Percentiles rank a stretch among this genome's conserved stretches.
Evolutionary conservation across 2,888 invertebrate species (phyloP).

Genomic region (Ophion costatus): DNA sequence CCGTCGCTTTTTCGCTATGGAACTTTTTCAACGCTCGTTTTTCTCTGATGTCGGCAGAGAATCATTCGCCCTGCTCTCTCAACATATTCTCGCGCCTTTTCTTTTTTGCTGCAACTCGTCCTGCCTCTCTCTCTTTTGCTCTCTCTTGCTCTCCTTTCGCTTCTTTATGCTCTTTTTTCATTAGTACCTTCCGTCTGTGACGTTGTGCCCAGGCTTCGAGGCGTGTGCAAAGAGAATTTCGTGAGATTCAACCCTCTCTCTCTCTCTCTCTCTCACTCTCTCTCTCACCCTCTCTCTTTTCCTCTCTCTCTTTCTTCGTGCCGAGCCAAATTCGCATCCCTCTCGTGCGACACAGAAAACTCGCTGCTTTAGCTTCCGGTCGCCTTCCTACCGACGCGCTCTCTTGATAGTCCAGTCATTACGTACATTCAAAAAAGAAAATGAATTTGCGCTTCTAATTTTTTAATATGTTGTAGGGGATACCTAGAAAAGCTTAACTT

Average conservation of each 20-base stretch:
- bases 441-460: too few relatives aligned
- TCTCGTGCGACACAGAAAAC: slow-evolving; percentile 49
- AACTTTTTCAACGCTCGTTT: slow-evolving; percentile 42
- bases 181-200: slow-evolving; percentile 46
- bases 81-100: slow-evolving; percentile 18
- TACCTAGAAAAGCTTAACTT: too few relatives aligned
- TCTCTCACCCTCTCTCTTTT: too few relatives aligned
- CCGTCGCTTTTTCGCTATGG: slow-evolving; percentile 27
- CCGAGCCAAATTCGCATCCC: slow-evolving; percentile 40
- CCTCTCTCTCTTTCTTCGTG: slow-evolving; percentile 23
- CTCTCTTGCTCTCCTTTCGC: slow-evolving; percentile 42
- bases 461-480: too few relatives aligned
- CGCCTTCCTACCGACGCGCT: slow-evolving; percentile 16
- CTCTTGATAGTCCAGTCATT: too few relatives aligned
- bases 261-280: slow-evolving; percentile 33
- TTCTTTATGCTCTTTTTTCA: slow-evolving; percentile 61
- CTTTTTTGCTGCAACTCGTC: background rate
- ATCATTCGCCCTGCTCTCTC: slow-evolving; percentile 22
- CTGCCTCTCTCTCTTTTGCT: slow-evolving; percentile 17
- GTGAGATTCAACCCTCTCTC: slow-evolving; percentile 52
- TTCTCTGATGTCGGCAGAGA: slow-evolving; percentile 41
- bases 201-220: slow-evolving; percentile 43
- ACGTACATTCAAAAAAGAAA: too few relatives aligned
- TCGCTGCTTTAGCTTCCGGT: slow-evolving; percentile 59
- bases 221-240: slow-evolving; percentile 48